These are phyloP conservation scores for Tortrix viridana DNA, from an alignment of 2,888 invertebrate species.

Conservation along the genomic window DNA sequence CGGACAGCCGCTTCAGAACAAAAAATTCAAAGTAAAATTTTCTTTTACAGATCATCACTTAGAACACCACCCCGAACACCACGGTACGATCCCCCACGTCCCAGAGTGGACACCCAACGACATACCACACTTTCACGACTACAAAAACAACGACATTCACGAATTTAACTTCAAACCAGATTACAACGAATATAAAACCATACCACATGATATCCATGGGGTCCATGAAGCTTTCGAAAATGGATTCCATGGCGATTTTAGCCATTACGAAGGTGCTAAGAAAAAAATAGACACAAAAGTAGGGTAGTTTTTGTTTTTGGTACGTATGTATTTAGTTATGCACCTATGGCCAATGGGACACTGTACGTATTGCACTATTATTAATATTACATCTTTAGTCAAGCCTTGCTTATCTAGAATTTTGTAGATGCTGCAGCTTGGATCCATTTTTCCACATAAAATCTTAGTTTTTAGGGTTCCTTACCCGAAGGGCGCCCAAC, in stretches of 20 bases:
- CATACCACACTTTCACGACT: constrained; percentile 28
- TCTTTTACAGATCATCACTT: constrained; percentile 24
- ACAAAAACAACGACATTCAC: constrained; percentile 21
- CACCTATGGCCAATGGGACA: not conserved
- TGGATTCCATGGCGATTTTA: constrained; percentile 19
- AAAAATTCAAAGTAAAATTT: not conserved
- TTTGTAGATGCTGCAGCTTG: too few species aligned
- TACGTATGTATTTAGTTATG: constrained; percentile 13
- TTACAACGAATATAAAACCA: constrained; percentile 30
- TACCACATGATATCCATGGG: constrained; percentile 18
- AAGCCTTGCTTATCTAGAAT: too few species aligned
- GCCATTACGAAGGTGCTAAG: constrained; percentile 29
- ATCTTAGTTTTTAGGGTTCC: too few species aligned
- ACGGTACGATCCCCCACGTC: constrained; percentile 42
- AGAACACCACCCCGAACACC: constrained; percentile 25
- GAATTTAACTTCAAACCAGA: constrained; percentile 20
- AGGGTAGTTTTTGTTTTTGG: constrained; percentile 28
- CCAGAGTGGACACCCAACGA: constrained; percentile 46
- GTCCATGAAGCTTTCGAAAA: constrained; percentile 5
- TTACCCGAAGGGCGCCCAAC: too few species aligned
- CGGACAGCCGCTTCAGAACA: constrained; percentile 9
- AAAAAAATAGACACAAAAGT: constrained; percentile 34
- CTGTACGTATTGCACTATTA: constrained; percentile 16
- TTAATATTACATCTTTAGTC: too few species aligned
- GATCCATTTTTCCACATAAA: too few species aligned